phyloP scores from a whole-genome alignment of 2,888 invertebrate species.

The Pyrgus malvae region DNA sequence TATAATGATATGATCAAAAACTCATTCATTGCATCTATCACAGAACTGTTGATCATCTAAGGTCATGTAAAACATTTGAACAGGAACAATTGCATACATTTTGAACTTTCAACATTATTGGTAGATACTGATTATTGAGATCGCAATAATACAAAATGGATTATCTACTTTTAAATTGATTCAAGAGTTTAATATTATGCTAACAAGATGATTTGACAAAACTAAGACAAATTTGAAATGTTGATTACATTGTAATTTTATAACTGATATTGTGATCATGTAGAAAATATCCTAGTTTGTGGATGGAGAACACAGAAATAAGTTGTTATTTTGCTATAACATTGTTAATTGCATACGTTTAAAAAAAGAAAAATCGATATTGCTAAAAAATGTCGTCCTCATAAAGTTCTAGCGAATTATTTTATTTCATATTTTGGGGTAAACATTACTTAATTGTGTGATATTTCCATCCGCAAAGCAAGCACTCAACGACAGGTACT shows the following conservation, averaged over 20 bases:
- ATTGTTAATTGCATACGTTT: too few species aligned
- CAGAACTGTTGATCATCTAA: constrained; percentile 14
- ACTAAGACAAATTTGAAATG: neutral
- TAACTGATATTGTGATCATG: neutral
- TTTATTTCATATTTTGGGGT: too few species aligned
- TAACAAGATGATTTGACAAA: neutral
- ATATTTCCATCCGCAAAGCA: too few species aligned
- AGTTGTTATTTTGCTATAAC: too few species aligned
- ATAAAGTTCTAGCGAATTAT: too few species aligned
- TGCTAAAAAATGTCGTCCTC: too few species aligned
- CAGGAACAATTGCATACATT: neutral
- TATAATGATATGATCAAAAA: constrained; percentile 15
- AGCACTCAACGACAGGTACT: too few species aligned
- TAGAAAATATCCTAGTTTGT: too few species aligned
- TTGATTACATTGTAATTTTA: neutral
- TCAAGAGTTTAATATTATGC: neutral
- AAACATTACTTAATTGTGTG: too few species aligned
- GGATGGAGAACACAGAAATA: too few species aligned
- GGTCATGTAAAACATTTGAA: neutral
- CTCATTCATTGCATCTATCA: constrained; percentile 24
- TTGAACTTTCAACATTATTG: neutral
- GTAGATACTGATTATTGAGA: constrained; percentile 7
- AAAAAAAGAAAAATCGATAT: too few species aligned
- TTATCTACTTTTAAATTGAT: neutral
- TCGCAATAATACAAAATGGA: neutral